Conservation (phyloP, 2,113 vertebrate genomes). For the Carassius auratus region DNA sequence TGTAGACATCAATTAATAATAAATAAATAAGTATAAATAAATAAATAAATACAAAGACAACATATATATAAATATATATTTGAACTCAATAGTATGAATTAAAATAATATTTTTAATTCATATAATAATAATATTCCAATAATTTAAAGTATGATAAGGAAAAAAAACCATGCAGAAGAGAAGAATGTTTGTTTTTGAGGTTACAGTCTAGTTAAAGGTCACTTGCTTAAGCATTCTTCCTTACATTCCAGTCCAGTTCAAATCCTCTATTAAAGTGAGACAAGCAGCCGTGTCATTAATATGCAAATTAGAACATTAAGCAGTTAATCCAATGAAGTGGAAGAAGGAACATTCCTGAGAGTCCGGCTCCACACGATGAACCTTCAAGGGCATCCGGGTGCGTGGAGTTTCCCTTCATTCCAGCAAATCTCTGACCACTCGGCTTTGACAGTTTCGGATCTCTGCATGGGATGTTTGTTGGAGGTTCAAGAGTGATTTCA, state of each 20-base stretch:
- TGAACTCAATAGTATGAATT: no score
- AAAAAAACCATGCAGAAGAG: background rate
- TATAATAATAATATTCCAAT: no score
- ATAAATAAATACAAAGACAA: no score
- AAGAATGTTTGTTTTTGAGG: slow-evolving; percentile 27
- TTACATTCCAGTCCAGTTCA: background rate
- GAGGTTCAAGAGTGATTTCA: slow-evolving; percentile 3
- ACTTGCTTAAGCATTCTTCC: background rate
- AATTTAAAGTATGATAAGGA: background rate
- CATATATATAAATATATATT: no score
- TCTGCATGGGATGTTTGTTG: slow-evolving; percentile 14
- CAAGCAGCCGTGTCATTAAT: slow-evolving; percentile 49
- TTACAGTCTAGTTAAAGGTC: slow-evolving; percentile 35
- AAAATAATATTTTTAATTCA: no score
- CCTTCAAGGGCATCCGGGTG: background rate
- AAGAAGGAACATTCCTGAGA: slow-evolving; percentile 41
- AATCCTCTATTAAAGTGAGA: slow-evolving; percentile 35
- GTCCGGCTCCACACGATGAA: background rate
- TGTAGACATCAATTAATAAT: no score
- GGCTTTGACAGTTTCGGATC: background rate
- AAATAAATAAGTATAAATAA: no score
- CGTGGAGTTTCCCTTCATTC: background rate
- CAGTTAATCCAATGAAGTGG: slow-evolving; percentile 44
- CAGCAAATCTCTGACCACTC: background rate
- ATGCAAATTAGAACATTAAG: slow-evolving; percentile 58